Evolutionary conservation across 1,140 invertebrate species (phyloP), one percentile per base, ranked within the genome.

Genomic region (Tyrophagus putrescentiae): DNA sequence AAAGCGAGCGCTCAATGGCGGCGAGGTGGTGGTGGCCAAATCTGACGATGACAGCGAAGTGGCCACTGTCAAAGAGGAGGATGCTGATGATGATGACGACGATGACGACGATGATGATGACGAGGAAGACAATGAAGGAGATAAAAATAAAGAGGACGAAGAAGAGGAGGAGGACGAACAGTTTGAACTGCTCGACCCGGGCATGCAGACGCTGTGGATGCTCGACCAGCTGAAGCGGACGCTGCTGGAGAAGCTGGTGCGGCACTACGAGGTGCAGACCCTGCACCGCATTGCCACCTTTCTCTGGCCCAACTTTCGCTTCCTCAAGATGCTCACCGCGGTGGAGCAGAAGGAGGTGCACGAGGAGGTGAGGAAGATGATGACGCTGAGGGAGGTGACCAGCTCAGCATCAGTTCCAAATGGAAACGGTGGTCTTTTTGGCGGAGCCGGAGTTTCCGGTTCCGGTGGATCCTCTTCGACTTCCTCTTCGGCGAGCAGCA

Each of bases 221-320:
- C n/a, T 54, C 7, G 18, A 31, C 4, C 7, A 60, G 18, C 23
- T 52, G 9, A 61, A 58, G 50, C 21, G 53, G 18, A 1, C 7
- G 18, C 25, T 60, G 23, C 13, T 31, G 28, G 41, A 31, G 7
- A 31, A 50, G 18, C 13, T 63, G 21, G 52, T 57, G 3, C 36
- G 44, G 25, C 13, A 60, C 50, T 60, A 63, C 52, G 16, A 62
- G 29, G 33, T 63, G 18, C 62, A 63, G 31, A 28, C 31, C 21
- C 29, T 63, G 13, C 62, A 63, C 34, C 52, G 61, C 21, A 60
- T 63, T 5, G 62, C 62, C 4, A 34, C 53, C 7, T 64, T 64
- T 57, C 53, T 64, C 16, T 64, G 63, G 63, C 63, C 63, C 21
- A 64, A 64, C 48, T 64, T 64, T 60, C 50, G 63, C 4, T 62